Evolutionary conservation across 2,797 vertebrate genomes (phyloP).

Genomic region (Novumbra hubbsi): DNA sequence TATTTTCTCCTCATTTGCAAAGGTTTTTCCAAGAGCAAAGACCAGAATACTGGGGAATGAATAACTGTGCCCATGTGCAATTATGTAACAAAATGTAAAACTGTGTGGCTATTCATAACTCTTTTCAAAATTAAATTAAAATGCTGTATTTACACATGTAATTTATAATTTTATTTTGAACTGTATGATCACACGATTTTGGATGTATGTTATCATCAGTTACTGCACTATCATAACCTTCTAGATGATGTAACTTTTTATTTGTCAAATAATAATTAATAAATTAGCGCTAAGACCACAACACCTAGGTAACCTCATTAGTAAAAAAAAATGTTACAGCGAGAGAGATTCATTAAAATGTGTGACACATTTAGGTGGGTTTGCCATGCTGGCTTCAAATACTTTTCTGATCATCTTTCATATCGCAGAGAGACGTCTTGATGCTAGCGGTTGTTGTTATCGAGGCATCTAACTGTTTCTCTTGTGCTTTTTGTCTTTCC

Average conservation of each 20-base stretch:
- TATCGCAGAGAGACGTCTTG: neutral
- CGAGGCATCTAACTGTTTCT: neutral
- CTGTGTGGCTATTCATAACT: too few species aligned
- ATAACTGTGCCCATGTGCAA: too few species aligned
- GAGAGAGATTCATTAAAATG: slow-evolving; percentile 44
- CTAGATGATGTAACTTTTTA: neutral
- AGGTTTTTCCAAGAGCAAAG: neutral
- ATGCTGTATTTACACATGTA: too few species aligned
- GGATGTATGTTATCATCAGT: neutral
- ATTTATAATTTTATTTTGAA: too few species aligned
- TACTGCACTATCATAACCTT: neutral
- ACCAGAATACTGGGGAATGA: neutral
- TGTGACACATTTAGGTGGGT: slow-evolving; percentile 34
- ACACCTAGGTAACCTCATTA: slow-evolving; percentile 42
- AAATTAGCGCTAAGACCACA: neutral
- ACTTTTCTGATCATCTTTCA: slow-evolving; percentile 5
- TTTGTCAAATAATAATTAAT: neutral
- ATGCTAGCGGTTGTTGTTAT: slow-evolving; percentile 17
- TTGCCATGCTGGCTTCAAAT: neutral
- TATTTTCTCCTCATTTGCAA: neutral
- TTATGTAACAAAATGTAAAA: too few species aligned
- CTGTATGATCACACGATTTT: neutral
- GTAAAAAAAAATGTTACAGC: slow-evolving; percentile 46
- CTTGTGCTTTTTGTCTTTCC: slow-evolving; percentile 21
- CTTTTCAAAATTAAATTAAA: too few species aligned